Evolutionary conservation across 2,888 invertebrate genomes (phyloP), one percentile per base, ranked within the genome.

Genomic region (Heliconius aoede): DNA sequence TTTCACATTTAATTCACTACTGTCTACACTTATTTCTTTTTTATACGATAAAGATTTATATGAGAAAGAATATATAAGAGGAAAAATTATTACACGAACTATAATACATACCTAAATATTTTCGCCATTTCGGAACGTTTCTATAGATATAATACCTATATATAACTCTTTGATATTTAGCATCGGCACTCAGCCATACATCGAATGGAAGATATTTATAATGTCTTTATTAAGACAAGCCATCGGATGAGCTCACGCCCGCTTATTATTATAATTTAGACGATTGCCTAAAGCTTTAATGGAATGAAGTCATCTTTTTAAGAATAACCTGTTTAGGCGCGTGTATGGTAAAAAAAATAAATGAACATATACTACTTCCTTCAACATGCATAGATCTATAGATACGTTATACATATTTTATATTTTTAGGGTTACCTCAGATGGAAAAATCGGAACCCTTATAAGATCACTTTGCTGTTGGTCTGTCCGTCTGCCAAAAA

Each of bases 221-320:
- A 94, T 94, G 91, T 90, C 94, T 94, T 93, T 93, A 94, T 94
- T 92, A 93, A 93, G 91, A 89, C 90, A 86, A 88, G 88, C 90
- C 87, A 90, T 90, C 88, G 89, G 84, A 84, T 86, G 88, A 89
- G 88, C 90, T 91, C 92, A 91, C 92, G 90, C 92, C 92, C 93
- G 91, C 90, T 94, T 94, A 94, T 94, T 94, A 94, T 93, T 91
- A 91, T 94, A 94, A 94, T 94, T 91, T 93, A 94, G 93, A 92
- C 91, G 92, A 90, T 88, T 93, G 92, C 93, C 93, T 88, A 91
- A 92, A 94, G 93, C 91, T 87, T 85, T 85, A 86, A 83, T 83
- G 83, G 88, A 92, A 94, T 94, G 92, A 94, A 94, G 94, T 93
- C 94, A 93, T 94, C 92, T 87, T 83, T 82, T 83, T 84, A 82